These are phyloP conservation scores for Plectropomus leopardus DNA, from an alignment of 2,113 vertebrate species.

Conservation along the genomic window DNA sequence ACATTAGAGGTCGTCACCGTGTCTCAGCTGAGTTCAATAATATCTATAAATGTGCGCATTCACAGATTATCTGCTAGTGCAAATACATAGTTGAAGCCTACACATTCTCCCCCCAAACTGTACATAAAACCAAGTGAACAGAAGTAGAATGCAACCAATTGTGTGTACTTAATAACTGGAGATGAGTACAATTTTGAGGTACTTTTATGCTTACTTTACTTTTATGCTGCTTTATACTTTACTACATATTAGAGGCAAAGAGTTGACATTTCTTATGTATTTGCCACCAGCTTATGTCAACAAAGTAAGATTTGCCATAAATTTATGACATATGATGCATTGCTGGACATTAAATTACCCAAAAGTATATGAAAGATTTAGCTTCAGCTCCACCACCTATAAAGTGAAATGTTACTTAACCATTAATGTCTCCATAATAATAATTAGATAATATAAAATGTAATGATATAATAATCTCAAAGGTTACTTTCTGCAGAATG, in stretches of 20 bases:
- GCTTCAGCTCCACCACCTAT: neutral
- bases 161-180: neutral
- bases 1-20: constrained; percentile 36
- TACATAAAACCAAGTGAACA: neutral
- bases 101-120: constrained; percentile 17
- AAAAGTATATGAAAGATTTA: neutral
- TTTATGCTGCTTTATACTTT: neutral
- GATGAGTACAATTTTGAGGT: neutral
- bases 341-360: neutral
- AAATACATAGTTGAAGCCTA: constrained; percentile 30
- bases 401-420: neutral
- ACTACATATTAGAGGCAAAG: neutral
- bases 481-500: constrained; percentile 1
- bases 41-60: constrained; percentile 39
- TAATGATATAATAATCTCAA: neutral
- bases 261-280: no score
- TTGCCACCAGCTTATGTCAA: no score
- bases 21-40: constrained; percentile 43
- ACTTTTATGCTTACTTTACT: neutral
- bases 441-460: neutral
- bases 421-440: neutral
- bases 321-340: neutral
- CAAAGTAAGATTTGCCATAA: neutral
- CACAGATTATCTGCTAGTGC: constrained; percentile 22
- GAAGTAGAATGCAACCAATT: neutral